Evolutionary conservation across 2,797 vertebrate genomes (phyloP).

Genomic region (Neosilurus hyrtlii): DNA sequence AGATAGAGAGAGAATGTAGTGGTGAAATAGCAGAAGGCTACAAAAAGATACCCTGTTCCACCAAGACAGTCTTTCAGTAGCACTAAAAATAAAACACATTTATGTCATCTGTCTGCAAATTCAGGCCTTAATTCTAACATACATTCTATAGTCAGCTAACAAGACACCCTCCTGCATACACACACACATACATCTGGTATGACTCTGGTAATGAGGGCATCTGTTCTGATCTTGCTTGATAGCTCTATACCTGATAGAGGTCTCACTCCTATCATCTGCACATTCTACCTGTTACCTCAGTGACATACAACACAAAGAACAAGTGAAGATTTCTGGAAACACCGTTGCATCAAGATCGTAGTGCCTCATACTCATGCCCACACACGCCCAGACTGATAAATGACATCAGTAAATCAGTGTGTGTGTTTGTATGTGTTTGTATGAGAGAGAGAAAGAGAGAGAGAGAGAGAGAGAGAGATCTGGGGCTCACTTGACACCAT

Average conservation of each 20-base stretch:
- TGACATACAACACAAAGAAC: slow-evolving; percentile 49
- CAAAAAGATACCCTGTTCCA: slow-evolving; percentile 19
- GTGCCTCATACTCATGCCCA: slow-evolving; percentile 35
- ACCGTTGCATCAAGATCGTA: slow-evolving; percentile 41
- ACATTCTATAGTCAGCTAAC: neutral
- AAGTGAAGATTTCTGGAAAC: slow-evolving; percentile 51
- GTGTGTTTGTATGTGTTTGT: no score
- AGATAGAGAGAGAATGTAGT: neutral
- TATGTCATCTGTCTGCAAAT: slow-evolving; percentile 33
- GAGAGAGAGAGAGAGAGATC: slow-evolving; percentile 12
- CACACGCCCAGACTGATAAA: slow-evolving; percentile 11
- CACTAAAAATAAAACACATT: slow-evolving; percentile 36
- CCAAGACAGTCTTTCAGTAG: slow-evolving; percentile 20
- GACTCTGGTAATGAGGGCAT: slow-evolving; percentile 14
- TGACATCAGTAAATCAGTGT: slow-evolving; percentile 24
- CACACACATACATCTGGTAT: slow-evolving; percentile 28
- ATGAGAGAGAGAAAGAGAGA: neutral
- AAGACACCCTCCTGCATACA: slow-evolving; percentile 5
- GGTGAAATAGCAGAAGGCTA: neutral
- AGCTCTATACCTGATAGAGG: slow-evolving; percentile 46
- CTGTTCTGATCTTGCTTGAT: slow-evolving; percentile 26
- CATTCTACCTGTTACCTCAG: slow-evolving; percentile 41
- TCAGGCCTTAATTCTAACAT: slow-evolving; percentile 8
- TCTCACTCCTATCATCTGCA: slow-evolving; percentile 45
- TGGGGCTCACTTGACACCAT: neutral